Evolutionary conservation across 30 jellyfish, hydroid and myxozoan species (phyloP).

Genomic region (Pseudorhiza aurosa): DNA sequence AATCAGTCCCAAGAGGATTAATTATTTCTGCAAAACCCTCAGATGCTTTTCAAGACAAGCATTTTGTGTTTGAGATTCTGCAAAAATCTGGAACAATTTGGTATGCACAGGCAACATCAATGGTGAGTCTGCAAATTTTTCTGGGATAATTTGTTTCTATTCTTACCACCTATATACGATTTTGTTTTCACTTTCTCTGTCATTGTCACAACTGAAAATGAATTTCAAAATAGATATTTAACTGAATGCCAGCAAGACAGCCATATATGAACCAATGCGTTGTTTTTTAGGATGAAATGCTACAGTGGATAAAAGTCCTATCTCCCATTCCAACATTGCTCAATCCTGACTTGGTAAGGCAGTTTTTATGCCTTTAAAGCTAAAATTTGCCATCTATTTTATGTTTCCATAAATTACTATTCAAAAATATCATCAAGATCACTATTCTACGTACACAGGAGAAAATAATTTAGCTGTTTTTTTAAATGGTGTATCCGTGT

Average conservation of each 20-base stretch:
- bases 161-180: too few relatives aligned
- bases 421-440: too few relatives aligned
- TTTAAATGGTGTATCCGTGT: too few relatives aligned
- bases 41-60: constrained; percentile 80
- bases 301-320: constrained; percentile 75
- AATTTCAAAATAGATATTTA: neutral
- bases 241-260: too few relatives aligned
- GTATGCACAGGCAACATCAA: constrained; percentile 91
- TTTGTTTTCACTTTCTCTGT: too few relatives aligned
- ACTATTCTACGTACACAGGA: too few relatives aligned
- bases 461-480: too few relatives aligned
- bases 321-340: constrained; percentile 72
- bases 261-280: too few relatives aligned
- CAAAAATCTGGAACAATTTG: constrained; percentile 85
- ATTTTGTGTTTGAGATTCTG: constrained; percentile 90
- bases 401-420: too few relatives aligned
- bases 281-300: constrained; percentile 74
- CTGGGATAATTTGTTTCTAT: too few relatives aligned
- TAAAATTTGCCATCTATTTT: too few relatives aligned
- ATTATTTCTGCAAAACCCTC: constrained; percentile 83
- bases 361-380: too few relatives aligned
- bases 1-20: constrained; percentile 85
- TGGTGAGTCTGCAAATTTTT: constrained; percentile 51
- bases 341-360: constrained; percentile 74
- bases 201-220: neutral